These are phyloP conservation scores for Desoria tigrina DNA, from an alignment of 2,888 invertebrate species.

Conservation along the genomic window DNA sequence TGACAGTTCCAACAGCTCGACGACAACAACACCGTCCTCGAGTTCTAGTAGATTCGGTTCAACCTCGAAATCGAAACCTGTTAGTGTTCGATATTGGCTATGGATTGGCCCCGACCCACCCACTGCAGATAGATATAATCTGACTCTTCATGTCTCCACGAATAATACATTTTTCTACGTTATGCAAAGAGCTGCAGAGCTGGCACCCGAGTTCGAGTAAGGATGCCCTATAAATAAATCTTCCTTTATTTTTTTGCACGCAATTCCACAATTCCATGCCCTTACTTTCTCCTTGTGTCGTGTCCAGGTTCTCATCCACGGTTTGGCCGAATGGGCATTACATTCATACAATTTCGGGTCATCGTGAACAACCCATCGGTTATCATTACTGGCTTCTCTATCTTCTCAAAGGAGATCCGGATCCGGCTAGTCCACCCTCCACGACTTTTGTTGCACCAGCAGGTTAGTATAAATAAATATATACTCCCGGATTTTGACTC, in stretches of 20 bases:
- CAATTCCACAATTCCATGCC: neutral
- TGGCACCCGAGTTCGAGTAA: conserved; percentile 14
- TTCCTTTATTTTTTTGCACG: neutral
- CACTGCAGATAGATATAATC: conserved; percentile 72
- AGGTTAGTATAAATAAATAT: conserved; percentile 63
- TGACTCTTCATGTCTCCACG: conserved; percentile 73
- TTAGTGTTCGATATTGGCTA: conserved; percentile 76
- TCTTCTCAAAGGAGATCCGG: conserved; percentile 76
- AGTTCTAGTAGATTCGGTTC: neutral
- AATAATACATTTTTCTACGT: conserved; percentile 68
- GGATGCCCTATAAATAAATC: neutral
- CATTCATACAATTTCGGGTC: conserved; percentile 80
- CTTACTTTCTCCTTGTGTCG: conserved; percentile 61
- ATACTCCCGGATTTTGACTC: too few species aligned
- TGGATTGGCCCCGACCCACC: conserved; percentile 82
- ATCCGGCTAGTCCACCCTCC: conserved; percentile 77
- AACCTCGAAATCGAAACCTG: conserved; percentile 31
- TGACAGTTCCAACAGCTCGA: neutral
- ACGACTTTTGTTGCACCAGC: conserved; percentile 85
- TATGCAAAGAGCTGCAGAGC: conserved; percentile 77
- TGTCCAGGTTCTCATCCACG: conserved; percentile 77
- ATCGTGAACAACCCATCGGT: conserved; percentile 76
- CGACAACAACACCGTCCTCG: neutral
- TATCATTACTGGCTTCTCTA: conserved; percentile 89
- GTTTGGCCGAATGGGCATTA: conserved; percentile 93